A percentile compares a stretch with the other conserved stretches of the same genome.
phyloP scores from a whole-genome alignment of 2,888 invertebrate genomes.

The Nyleta sp. region DNA sequence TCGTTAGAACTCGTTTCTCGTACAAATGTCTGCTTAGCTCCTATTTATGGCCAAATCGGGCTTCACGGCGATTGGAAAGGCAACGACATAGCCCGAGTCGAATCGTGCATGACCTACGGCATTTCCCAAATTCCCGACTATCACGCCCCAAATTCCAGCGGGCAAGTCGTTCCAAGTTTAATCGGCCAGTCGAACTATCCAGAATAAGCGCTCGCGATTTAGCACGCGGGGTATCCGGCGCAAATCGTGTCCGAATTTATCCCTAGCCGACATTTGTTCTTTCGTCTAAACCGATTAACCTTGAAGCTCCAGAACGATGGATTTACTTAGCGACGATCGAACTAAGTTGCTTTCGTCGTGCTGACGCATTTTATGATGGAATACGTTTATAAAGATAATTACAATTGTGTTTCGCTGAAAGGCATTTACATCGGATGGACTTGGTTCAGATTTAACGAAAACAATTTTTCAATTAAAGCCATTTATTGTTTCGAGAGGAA shows the following conservation, averaged over 20 bases:
- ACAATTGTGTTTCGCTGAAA: constrained; percentile 33
- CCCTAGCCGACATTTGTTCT: constrained; percentile 51
- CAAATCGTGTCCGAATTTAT: constrained; percentile 53
- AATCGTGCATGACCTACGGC: constrained; percentile 60
- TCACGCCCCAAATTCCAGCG: constrained; percentile 50
- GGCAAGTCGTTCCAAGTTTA: constrained; percentile 55
- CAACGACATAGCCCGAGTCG: constrained; percentile 17
- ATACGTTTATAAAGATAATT: constrained; percentile 32
- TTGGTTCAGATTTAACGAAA: constrained; percentile 15
- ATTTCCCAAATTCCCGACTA: constrained; percentile 56
- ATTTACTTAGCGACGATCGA: constrained; percentile 42
- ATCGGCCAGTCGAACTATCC: constrained; percentile 44
- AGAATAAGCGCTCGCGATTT: constrained; percentile 40
- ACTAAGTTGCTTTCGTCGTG: constrained; percentile 31
- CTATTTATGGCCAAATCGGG: constrained; percentile 29
- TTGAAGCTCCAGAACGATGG: constrained; percentile 55
- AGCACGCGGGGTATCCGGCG: constrained; percentile 19
- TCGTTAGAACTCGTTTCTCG: constrained; percentile 29
- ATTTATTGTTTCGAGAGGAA: background rate
- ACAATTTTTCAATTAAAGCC: constrained; percentile 4
- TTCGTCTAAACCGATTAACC: constrained; percentile 65
- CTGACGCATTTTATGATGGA: constrained; percentile 26
- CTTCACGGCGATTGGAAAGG: constrained; percentile 29
- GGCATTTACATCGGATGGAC: constrained; percentile 14
- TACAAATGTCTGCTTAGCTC: background rate